Percentiles rank a stretch among this genome's conserved stretches.
Evolutionary conservation across 2,888 invertebrate species (phyloP).

Genomic region (Caenorhabditis sinica): DNA sequence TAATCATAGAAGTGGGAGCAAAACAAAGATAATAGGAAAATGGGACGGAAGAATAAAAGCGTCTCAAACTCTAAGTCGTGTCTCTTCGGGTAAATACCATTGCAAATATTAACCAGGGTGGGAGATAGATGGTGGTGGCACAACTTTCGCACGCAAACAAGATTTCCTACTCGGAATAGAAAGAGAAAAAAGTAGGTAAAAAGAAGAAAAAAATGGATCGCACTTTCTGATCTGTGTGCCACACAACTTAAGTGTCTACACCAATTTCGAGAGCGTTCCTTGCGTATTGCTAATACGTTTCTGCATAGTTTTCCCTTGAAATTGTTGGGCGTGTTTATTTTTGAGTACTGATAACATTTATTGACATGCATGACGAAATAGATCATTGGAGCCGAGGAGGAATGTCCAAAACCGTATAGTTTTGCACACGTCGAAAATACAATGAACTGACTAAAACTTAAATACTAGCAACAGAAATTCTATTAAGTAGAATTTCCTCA

Average conservation of each 20-base stretch:
- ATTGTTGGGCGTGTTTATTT: constrained; percentile 48
- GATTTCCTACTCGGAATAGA: constrained; percentile 42
- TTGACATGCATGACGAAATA: constrained; percentile 58
- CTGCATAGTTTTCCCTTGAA: constrained; percentile 47
- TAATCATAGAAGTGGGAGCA: constrained; percentile 19
- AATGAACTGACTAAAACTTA: neutral
- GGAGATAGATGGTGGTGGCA: constrained; percentile 47
- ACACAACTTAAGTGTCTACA: constrained; percentile 38
- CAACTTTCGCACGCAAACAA: constrained; percentile 50
- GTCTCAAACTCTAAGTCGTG: constrained; percentile 59
- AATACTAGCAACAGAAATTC: neutral
- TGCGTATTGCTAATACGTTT: constrained; percentile 47
- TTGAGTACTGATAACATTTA: constrained; percentile 60
- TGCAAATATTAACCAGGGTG: constrained; percentile 49
- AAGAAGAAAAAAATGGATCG: constrained; percentile 27
- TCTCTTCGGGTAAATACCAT: constrained; percentile 58
- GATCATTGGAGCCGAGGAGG: constrained; percentile 44
- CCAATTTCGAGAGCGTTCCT: constrained; percentile 41
- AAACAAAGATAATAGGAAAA: constrained; percentile 49
- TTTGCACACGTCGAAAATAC: constrained; percentile 4
- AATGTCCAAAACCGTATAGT: constrained; percentile 37
- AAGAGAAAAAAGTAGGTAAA: neutral
- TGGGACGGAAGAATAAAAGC: constrained; percentile 50
- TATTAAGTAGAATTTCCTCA: no score
- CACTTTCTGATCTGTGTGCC: constrained; percentile 52